These are phyloP conservation scores for Onychorhynchus coronatus DNA, from an alignment of 2,113 vertebrate genomes.

Conservation along the genomic window DNA sequence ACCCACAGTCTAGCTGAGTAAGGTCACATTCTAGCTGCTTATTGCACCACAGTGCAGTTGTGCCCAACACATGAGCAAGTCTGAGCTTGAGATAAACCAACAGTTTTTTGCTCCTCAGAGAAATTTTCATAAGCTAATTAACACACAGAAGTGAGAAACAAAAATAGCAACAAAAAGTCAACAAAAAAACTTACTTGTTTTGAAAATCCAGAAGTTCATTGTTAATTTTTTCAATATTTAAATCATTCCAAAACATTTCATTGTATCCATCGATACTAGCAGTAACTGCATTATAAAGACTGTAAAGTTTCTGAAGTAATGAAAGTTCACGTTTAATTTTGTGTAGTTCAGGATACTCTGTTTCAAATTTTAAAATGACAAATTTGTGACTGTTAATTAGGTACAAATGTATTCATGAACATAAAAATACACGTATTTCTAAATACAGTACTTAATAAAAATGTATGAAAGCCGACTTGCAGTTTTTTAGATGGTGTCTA, in stretches of 20 bases:
- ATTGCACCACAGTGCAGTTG: background rate
- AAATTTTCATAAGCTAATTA: background rate
- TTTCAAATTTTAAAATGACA: constrained; percentile 7
- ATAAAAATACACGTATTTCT: background rate
- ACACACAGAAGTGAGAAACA: background rate
- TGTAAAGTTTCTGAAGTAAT: constrained; percentile 82
- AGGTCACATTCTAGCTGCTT: background rate
- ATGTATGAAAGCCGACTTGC: background rate
- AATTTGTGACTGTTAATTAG: background rate
- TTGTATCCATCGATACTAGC: constrained; percentile 70
- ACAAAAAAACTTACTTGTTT: constrained; percentile 70
- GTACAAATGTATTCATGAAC: background rate
- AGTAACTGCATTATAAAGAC: constrained; percentile 75
- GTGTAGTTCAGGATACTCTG: constrained; percentile 83
- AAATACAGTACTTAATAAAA: background rate
- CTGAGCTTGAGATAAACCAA: background rate
- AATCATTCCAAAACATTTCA: constrained; percentile 79
- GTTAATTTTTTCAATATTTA: constrained; percentile 82
- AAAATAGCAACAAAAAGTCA: background rate
- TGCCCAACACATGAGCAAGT: background rate
- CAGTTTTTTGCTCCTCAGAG: accelerated
- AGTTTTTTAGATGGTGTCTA: background rate
- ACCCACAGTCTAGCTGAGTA: background rate
- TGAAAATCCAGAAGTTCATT: constrained; percentile 82
- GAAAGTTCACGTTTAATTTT: constrained; percentile 78